Conservation (phyloP, 1,140 invertebrate species). For the Amphibalanus amphitrite region DNA sequence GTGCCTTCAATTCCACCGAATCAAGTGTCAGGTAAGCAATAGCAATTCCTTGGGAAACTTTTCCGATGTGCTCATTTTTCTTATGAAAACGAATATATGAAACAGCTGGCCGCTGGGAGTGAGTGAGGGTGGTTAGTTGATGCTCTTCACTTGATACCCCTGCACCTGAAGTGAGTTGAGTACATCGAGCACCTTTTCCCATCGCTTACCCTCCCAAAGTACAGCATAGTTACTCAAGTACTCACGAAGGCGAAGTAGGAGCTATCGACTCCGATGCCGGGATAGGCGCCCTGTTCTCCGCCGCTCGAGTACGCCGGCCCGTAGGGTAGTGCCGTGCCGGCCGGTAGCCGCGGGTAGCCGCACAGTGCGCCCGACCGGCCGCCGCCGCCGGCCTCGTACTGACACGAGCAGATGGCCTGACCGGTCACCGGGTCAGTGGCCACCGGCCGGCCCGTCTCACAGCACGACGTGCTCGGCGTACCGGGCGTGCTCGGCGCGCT, state of each 20-base stretch:
- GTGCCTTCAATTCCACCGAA: too few species aligned
- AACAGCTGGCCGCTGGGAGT: too few species aligned
- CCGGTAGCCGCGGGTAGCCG: slow-evolving; percentile 37
- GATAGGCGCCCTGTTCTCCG: slow-evolving; percentile 80
- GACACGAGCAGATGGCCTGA: slow-evolving; percentile 86
- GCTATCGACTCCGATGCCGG: slow-evolving; percentile 81
- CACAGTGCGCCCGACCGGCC: slow-evolving; percentile 22
- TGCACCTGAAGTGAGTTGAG: too few species aligned
- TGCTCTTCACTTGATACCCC: too few species aligned
- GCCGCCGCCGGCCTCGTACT: slow-evolving; percentile 46
- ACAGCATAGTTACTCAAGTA: too few species aligned
- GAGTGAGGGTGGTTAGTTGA: too few species aligned
- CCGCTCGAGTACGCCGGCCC: slow-evolving; percentile 61
- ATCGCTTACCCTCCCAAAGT: too few species aligned
- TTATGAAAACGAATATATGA: too few species aligned
- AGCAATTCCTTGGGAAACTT: too few species aligned
- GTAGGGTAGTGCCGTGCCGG: slow-evolving; percentile 32
- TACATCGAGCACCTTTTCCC: too few species aligned
- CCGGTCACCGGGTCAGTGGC: slow-evolving; percentile 91
- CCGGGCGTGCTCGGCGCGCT: slow-evolving; percentile 38
- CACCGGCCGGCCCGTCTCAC: slow-evolving; percentile 79
- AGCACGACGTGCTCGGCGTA: slow-evolving; percentile 56
- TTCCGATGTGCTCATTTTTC: too few species aligned
- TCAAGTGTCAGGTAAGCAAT: too few species aligned
- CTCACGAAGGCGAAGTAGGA: slow-evolving; percentile 92